These are phyloP conservation scores for Upupa epops DNA, from an alignment of 2,113 vertebrate genomes.

Conservation along the genomic window DNA sequence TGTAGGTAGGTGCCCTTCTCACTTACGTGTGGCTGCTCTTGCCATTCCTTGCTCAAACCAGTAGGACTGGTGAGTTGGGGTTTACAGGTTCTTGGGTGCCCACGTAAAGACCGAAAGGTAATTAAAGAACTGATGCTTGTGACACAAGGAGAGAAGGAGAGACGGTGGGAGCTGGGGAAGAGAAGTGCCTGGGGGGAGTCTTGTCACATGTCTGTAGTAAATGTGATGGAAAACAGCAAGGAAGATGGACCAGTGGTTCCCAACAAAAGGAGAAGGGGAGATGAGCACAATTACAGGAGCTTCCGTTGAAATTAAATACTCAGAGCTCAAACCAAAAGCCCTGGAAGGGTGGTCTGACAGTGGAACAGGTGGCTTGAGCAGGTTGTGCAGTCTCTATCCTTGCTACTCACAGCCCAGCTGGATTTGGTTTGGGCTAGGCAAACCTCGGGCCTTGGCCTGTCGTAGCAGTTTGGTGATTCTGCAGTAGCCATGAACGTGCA, in stretches of 20 bases:
- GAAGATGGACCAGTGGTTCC: too few relatives aligned
- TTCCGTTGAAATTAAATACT: neutral
- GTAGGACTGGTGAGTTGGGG: neutral
- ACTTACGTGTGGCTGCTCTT: neutral
- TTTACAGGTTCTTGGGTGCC: neutral
- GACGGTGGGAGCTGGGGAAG: neutral
- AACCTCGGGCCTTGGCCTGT: too few relatives aligned
- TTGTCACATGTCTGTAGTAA: neutral
- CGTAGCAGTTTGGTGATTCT: neutral
- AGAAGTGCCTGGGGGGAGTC: neutral
- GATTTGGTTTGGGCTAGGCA: neutral
- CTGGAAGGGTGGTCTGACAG: neutral
- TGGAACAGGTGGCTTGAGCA: neutral
- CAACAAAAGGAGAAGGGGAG: neutral
- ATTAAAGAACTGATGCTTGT: neutral
- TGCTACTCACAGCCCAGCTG: neutral
- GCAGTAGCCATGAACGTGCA: neutral
- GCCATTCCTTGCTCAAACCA: neutral
- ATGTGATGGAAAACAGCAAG: neutral
- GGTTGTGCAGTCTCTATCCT: neutral
- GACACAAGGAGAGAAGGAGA: neutral
- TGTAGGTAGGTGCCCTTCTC: neutral
- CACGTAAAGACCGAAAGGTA: neutral
- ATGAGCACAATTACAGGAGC: neutral
- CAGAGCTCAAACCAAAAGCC: neutral